Evolutionary conservation across 2,888 invertebrate species (phyloP), one percentile per base, ranked within the genome.

Genomic region (Laspeyria flexula): DNA sequence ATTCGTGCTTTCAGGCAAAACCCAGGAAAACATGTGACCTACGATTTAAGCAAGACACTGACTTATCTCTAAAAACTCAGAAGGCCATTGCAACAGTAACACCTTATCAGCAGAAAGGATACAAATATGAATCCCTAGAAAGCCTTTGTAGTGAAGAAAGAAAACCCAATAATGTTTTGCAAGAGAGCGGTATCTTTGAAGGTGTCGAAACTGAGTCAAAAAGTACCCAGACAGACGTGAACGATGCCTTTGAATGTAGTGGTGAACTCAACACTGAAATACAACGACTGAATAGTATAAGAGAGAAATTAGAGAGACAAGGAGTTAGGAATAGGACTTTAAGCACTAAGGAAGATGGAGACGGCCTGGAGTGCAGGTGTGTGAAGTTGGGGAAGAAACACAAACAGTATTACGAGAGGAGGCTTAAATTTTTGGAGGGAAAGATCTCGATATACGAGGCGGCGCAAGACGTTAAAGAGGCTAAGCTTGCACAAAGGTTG

Each of bases 181-280:
- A 95, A 73, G 96, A 96, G 74, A 96, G 96, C 71, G 96, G 96
- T 18, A 96, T 96, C 62, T 96, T 96, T 71, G 96, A 95, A 71
- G 95, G 92, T 37, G 93, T 88, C 23, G 93, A 93, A 62, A 88
- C 90, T 49, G 90, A 90, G 55, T 81, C 83, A 33, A 90, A 83
- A 57, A 75, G 86, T 58, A 94, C 94, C 54, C 94, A 94, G 77
- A 94, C 94, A 43, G 94, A 94, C 46, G 88, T 89, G 29, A 93
- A 93, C 70, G 94, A 94, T 53, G 86, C 79, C 66, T 89, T 90
- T 66, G 92, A 93, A 80, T 88, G 85, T 73, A 85, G 81, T 55
- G 90, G 93, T 72, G 94, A 94, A 80, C 75, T 94, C 12, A 93
- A 93, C 77, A 93, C 93, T 49, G 94, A 94, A 88, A 93, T 94